Conservation (phyloP, 2,797 vertebrate genomes). For the Poecilia gillii region DNA sequence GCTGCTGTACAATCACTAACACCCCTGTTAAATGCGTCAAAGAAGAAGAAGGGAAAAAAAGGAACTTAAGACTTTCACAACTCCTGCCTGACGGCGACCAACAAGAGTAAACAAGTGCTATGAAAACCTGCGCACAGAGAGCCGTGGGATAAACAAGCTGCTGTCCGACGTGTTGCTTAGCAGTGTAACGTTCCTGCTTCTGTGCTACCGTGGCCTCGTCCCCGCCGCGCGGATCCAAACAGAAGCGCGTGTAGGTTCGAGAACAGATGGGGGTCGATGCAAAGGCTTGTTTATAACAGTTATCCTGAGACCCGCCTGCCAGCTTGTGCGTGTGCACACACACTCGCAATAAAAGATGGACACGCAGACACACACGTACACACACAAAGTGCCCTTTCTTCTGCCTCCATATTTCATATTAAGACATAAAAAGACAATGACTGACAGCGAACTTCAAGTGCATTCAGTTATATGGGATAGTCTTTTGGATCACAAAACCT, state of each 20-base stretch:
- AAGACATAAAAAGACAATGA: slow-evolving; percentile 68
- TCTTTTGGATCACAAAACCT: slow-evolving; percentile 57
- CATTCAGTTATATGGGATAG: slow-evolving; percentile 75
- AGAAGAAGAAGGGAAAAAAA: slow-evolving; percentile 44
- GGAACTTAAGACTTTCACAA: slow-evolving; percentile 48
- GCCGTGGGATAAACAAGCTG: slow-evolving; percentile 69
- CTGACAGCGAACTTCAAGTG: slow-evolving; percentile 80
- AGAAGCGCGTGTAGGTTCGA: slow-evolving; percentile 64
- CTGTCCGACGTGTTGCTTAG: slow-evolving; percentile 64
- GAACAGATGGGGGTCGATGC: slow-evolving; percentile 73
- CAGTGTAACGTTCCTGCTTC: slow-evolving; percentile 57
- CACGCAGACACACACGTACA: slow-evolving; percentile 8
- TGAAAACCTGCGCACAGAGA: slow-evolving; percentile 68
- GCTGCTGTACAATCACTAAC: slow-evolving; percentile 57
- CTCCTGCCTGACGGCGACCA: slow-evolving; percentile 53
- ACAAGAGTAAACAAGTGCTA: slow-evolving; percentile 58
- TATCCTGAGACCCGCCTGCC: slow-evolving; percentile 76
- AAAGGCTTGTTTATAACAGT: slow-evolving; percentile 75
- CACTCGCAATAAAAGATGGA: slow-evolving; percentile 7
- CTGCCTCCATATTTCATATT: slow-evolving; percentile 58
- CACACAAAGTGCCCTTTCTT: slow-evolving; percentile 39
- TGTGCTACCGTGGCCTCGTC: slow-evolving; percentile 54
- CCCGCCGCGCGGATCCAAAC: slow-evolving; percentile 49
- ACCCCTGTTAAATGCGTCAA: slow-evolving; percentile 40
- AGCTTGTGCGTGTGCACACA: slow-evolving; percentile 54